Evolutionary conservation across 2,113 vertebrate species (phyloP).

Genomic region (Sinocyclocheilus anshuiensis): DNA sequence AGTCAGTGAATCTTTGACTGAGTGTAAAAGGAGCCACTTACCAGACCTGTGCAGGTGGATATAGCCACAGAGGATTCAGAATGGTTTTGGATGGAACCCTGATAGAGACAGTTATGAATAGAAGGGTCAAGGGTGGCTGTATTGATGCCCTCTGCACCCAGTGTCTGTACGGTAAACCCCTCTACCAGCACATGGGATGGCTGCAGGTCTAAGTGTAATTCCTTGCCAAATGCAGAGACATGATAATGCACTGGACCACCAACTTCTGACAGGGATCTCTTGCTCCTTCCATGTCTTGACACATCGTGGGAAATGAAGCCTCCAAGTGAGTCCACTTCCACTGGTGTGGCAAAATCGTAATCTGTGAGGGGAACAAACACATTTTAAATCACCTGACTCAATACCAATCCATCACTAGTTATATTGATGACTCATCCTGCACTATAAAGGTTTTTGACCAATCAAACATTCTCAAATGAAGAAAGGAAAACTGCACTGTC

Average conservation of each 20-base stretch:
- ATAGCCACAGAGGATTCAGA: constrained; percentile 87
- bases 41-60: constrained; percentile 93
- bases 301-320: constrained; percentile 85
- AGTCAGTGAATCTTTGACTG: constrained; percentile 49
- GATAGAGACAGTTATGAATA: constrained; percentile 88
- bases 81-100: constrained; percentile 91
- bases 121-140: constrained; percentile 70
- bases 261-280: constrained; percentile 76
- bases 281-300: constrained; percentile 79
- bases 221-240: constrained; percentile 90
- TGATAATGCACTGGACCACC: constrained; percentile 84
- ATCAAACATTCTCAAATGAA: background rate
- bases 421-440: background rate
- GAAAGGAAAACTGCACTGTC: background rate
- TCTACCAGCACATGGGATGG: constrained; percentile 84
- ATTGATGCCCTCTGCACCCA: constrained; percentile 79
- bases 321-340: constrained; percentile 88
- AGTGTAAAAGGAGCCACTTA: constrained; percentile 73
- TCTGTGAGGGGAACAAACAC: constrained; percentile 71
- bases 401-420: background rate
- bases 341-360: constrained; percentile 90
- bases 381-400: background rate
- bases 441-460: background rate
- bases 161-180: constrained; percentile 87
- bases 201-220: constrained; percentile 89